A percentile compares a stretch with the other conserved stretches of the same genome.
These are phyloP conservation scores for Scrobipalpa costella DNA, from an alignment of 2,888 invertebrate genomes.

Conservation along the genomic window DNA sequence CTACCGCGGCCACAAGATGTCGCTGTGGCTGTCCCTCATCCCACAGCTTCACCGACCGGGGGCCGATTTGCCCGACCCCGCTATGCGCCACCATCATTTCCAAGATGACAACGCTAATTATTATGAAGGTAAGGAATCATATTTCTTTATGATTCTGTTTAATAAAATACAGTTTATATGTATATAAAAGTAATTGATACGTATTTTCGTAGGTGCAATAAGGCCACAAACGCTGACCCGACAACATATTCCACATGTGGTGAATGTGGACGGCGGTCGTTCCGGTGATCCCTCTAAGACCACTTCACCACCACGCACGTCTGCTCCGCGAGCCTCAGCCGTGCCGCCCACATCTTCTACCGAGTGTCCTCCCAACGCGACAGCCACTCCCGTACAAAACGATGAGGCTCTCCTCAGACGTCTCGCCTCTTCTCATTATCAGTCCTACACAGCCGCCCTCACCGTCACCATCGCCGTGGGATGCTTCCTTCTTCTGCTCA, in stretches of 20 bases:
- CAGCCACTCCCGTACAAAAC: conserved; percentile 69
- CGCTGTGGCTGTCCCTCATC: conserved; percentile 94
- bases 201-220: conserved; percentile 82
- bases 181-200: too few species aligned
- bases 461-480: conserved; percentile 94
- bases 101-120: conserved; percentile 89
- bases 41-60: conserved; percentile 94
- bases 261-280: conserved; percentile 61
- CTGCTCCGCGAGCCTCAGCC: conserved; percentile 66
- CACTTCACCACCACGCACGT: conserved; percentile 72
- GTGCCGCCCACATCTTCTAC: conserved; percentile 81
- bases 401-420: conserved; percentile 88
- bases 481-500: conserved; percentile 89
- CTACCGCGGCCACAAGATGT: conserved; percentile 96
- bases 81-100: conserved; percentile 94
- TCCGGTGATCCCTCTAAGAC: conserved; percentile 49
- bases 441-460: conserved; percentile 93
- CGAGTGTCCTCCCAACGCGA: conserved; percentile 86
- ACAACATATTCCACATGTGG: conserved; percentile 82
- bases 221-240: conserved; percentile 87
- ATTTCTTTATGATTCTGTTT: too few species aligned
- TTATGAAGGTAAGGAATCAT: conserved; percentile 91
- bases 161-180: conserved; percentile 23
- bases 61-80: conserved; percentile 86
- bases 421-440: conserved; percentile 90